These are phyloP conservation scores for Drosophila niveifrons DNA, from an alignment of 2,888 invertebrate genomes.

Conservation along the genomic window DNA sequence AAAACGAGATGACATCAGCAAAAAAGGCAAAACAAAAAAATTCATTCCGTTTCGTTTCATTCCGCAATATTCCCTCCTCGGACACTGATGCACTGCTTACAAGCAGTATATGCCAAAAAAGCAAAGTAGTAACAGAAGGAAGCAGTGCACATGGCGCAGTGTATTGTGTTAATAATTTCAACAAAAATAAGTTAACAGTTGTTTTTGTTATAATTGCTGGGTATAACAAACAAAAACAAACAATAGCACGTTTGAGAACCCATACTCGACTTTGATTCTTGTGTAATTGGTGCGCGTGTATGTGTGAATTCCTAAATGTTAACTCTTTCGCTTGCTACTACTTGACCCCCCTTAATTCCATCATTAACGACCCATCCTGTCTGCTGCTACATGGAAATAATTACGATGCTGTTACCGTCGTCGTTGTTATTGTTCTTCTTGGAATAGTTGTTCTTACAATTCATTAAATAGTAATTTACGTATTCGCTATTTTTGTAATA, in stretches of 20 bases:
- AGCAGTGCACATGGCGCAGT: conserved; percentile 26
- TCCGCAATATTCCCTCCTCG: background rate
- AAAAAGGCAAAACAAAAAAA: background rate
- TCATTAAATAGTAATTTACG: conserved; percentile 31
- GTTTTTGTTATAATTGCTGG: background rate
- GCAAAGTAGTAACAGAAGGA: conserved; percentile 5
- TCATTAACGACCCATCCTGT: no score
- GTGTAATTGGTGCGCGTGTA: background rate
- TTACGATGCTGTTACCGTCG: background rate
- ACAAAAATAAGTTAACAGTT: conserved; percentile 11
- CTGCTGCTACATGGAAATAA: background rate
- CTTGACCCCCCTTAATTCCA: conserved; percentile 1
- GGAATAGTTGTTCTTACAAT: conserved; percentile 22
- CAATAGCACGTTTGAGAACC: conserved; percentile 1
- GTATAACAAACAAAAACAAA: background rate
- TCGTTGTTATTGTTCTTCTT: conserved; percentile 4
- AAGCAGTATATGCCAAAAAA: background rate
- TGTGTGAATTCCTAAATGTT: background rate
- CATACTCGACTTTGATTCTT: background rate
- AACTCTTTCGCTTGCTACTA: conserved; percentile 30
- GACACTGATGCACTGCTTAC: conserved; percentile 20
- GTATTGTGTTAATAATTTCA: background rate
- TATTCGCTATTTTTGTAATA: conserved; percentile 38
- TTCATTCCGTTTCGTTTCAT: background rate
- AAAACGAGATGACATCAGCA: background rate